Evolutionary conservation across 2,113 vertebrate species (phyloP).

Genomic region (Anoura caudifer): DNA sequence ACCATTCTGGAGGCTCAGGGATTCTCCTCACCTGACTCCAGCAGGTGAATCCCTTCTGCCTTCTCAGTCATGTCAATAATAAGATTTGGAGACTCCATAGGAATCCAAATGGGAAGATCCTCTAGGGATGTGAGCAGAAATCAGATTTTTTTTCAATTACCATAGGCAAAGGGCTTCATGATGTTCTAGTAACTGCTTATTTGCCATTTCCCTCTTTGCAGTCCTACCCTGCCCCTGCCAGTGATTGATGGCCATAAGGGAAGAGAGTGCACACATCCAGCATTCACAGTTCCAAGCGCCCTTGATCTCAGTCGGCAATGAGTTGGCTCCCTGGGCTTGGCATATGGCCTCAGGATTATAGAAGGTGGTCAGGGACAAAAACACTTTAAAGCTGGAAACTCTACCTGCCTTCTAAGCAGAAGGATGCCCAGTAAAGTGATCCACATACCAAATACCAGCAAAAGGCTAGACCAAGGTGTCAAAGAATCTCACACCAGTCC

Average conservation of each 20-base stretch:
- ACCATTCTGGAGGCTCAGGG: neutral
- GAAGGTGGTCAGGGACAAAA: neutral
- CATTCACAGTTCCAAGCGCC: neutral
- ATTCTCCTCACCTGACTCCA: neutral
- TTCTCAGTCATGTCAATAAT: neutral
- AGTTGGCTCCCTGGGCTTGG: neutral
- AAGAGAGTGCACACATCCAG: accelerated
- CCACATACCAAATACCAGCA: neutral
- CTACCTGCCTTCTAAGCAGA: neutral
- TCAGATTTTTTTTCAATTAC: conserved; percentile 52
- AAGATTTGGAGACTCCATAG: conserved; percentile 29
- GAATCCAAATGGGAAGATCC: conserved; percentile 28
- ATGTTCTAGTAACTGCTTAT: conserved; percentile 32
- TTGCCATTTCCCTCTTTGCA: neutral
- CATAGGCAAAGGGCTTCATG: neutral
- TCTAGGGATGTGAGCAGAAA: conserved; percentile 30
- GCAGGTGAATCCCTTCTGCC: neutral
- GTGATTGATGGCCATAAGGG: neutral
- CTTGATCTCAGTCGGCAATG: neutral
- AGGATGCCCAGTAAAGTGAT: neutral
- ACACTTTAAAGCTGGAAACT: neutral
- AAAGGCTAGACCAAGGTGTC: neutral
- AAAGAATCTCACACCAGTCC: neutral
- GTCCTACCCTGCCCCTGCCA: neutral
- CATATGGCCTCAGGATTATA: neutral